These are phyloP conservation scores for Linnaemya tessellans DNA, from an alignment of 2,888 invertebrate genomes.

Conservation along the genomic window DNA sequence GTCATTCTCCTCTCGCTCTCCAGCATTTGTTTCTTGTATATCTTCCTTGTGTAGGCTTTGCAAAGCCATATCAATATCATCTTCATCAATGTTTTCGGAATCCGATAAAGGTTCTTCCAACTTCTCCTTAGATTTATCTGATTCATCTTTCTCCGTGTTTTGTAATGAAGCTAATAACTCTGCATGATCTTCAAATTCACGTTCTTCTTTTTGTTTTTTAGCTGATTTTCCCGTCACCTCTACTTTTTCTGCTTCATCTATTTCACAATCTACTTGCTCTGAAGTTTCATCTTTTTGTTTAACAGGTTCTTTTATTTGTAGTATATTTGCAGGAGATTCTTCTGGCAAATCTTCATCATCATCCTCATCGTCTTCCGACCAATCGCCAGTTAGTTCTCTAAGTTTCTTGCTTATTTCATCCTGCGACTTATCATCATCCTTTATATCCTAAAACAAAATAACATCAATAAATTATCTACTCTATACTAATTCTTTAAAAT, in stretches of 20 bases:
- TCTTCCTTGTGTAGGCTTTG: conserved; percentile 78
- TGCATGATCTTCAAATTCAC: conserved; percentile 34
- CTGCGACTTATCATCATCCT: conserved; percentile 68
- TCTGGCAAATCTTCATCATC: conserved; percentile 75
- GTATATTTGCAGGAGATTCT: conserved; percentile 52
- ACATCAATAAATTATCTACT: conserved; percentile 12
- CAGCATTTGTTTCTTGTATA: conserved; percentile 22
- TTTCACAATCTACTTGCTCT: neutral
- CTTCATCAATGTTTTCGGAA: conserved; percentile 73
- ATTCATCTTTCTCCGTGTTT: conserved; percentile 77
- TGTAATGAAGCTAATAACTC: conserved; percentile 76
- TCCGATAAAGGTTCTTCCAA: neutral
- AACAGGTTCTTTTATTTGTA: conserved; percentile 28
- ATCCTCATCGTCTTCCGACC: conserved; percentile 82
- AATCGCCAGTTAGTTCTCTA: conserved; percentile 82
- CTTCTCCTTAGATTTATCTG: conserved; percentile 31
- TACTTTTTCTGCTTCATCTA: conserved; percentile 18
- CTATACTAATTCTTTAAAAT: neutral
- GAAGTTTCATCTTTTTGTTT: conserved; percentile 6
- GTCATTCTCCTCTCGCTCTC: conserved; percentile 23
- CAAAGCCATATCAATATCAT: conserved; percentile 79
- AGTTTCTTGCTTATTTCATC: conserved; percentile 81
- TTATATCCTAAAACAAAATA: conserved; percentile 56
- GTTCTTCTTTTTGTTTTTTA: conserved; percentile 74
- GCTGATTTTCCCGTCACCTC: conserved; percentile 75